Conservation (phyloP, 2,888 invertebrate species). For the Parnassius orleans region DNA sequence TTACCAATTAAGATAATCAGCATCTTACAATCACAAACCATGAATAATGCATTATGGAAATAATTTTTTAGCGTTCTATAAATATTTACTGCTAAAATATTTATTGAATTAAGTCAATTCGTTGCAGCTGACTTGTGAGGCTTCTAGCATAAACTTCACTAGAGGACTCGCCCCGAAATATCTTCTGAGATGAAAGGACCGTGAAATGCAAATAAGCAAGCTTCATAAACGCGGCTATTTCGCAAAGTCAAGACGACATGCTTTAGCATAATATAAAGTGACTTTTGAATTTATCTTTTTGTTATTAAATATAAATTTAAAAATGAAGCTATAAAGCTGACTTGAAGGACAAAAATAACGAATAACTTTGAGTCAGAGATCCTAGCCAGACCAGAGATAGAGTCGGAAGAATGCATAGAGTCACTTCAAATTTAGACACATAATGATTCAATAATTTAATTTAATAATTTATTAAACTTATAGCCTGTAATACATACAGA, state of each 20-base stretch:
- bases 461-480: no score
- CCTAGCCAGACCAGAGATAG: no score
- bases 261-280: not conserved
- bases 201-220: conserved; percentile 55
- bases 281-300: conserved; percentile 4
- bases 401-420: no score
- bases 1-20: no score
- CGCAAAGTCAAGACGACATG: conserved; percentile 18
- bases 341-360: no score
- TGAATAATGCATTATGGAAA: not conserved
- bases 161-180: conserved; percentile 62
- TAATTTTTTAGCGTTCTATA: not conserved
- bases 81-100: not conserved
- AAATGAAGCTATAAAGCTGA: no score
- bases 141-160: conserved; percentile 68
- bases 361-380: no score
- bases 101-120: conserved; percentile 20
- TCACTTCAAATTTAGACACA: no score
- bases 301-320: no score
- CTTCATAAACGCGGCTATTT: conserved; percentile 50
- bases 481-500: no score
- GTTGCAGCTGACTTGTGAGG: conserved; percentile 56
- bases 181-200: conserved; percentile 55
- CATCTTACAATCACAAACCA: no score
- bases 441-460: no score